Evolutionary conservation across 2,113 vertebrate genomes (phyloP).

Genomic region (Apaloderma vittatum): DNA sequence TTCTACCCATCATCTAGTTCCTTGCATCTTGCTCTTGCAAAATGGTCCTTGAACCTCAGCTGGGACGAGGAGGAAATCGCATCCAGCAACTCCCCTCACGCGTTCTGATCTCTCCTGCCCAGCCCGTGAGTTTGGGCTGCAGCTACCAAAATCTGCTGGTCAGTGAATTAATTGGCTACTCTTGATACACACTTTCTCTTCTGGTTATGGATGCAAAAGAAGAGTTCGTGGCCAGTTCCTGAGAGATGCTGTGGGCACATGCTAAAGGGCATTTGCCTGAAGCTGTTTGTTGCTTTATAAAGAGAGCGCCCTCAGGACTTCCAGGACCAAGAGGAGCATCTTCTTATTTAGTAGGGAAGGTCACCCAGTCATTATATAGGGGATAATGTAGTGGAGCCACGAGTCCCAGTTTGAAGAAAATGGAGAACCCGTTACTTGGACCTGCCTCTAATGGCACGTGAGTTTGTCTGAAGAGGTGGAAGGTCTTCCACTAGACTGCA

Average conservation of each 20-base stretch:
- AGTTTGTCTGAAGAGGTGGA: neutral
- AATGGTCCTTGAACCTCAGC: neutral
- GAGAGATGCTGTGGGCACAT: neutral
- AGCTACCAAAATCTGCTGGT: neutral
- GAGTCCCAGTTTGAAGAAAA: neutral
- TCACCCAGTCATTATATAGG: neutral
- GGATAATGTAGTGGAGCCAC: neutral
- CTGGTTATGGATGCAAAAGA: neutral
- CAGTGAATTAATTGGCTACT: neutral
- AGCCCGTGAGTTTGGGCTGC: neutral
- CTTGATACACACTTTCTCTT: neutral
- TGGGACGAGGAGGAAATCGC: neutral
- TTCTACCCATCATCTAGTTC: neutral
- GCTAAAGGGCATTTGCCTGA: neutral
- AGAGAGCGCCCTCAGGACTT: neutral
- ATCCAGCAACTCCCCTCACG: neutral
- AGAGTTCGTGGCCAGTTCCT: neutral
- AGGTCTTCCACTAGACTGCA: neutral
- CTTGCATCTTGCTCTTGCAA: neutral
- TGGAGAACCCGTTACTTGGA: neutral
- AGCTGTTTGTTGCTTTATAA: neutral
- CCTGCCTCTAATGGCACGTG: neutral
- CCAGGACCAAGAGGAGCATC: neutral
- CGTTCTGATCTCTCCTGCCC: neutral
- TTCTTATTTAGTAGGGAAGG: neutral